phyloP scores from a whole-genome alignment of 1,140 invertebrate genomes.

The Rhyzopertha dominica region DNA sequence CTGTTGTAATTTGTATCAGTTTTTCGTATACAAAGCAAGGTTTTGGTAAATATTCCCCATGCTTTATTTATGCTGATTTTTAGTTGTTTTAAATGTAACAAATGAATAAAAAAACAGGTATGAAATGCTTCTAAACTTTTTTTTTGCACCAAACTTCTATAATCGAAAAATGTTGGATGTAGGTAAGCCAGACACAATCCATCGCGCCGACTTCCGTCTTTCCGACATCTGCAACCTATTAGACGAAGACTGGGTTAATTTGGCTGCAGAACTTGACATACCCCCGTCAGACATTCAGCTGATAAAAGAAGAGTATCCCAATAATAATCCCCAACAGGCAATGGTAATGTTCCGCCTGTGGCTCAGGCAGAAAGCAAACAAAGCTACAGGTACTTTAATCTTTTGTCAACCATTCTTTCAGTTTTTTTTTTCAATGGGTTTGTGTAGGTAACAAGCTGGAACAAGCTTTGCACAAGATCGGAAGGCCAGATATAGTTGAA shows the following conservation, averaged over 20 bases:
- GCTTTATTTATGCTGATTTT: too few relatives aligned
- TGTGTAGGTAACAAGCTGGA: constrained; percentile 66
- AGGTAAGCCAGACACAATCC: constrained; percentile 62
- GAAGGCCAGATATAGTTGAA: constrained; percentile 71
- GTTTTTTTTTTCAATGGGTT: constrained; percentile 30
- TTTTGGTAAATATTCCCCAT: too few relatives aligned
- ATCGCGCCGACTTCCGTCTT: constrained; percentile 68
- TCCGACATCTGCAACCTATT: constrained; percentile 74
- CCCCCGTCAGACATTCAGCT: constrained; percentile 64
- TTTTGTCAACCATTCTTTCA: constrained; percentile 2
- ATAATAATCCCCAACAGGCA: constrained; percentile 67
- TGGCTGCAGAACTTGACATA: constrained; percentile 65
- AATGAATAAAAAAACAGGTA: neutral
- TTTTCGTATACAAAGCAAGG: too few relatives aligned
- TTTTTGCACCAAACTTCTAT: too few relatives aligned
- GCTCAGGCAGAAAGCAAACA: constrained; percentile 59
- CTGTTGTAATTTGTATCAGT: too few relatives aligned
- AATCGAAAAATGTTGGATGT: too few relatives aligned
- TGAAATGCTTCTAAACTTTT: constrained; percentile 3
- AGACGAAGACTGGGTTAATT: constrained; percentile 68
- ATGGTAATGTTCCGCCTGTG: constrained; percentile 68
- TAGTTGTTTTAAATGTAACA: neutral
- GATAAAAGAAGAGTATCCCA: constrained; percentile 66
- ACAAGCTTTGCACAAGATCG: constrained; percentile 67
- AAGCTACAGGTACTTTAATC: constrained; percentile 54